Conservation (phyloP, 2,888 invertebrate genomes). For the Syritta pipiens region DNA sequence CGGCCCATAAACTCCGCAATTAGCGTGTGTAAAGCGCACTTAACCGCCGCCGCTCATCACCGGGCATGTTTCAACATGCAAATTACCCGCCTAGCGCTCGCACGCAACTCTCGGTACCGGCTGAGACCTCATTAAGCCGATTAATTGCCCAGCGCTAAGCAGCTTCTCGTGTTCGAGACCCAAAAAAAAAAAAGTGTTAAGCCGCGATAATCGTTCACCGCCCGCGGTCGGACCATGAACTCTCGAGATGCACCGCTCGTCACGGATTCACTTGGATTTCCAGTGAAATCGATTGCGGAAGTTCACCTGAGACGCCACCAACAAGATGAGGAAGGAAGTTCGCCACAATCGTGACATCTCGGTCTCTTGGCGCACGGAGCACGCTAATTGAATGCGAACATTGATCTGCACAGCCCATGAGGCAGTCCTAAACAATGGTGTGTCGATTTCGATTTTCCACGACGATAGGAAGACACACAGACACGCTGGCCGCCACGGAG, state of each 20-base stretch:
- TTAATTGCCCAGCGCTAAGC: constrained; percentile 6
- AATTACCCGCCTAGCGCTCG: neutral
- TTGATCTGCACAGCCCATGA: constrained; percentile 16
- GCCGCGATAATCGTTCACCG: too few relatives aligned
- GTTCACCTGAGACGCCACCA: neutral
- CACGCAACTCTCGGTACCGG: constrained; percentile 3
- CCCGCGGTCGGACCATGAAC: too few relatives aligned
- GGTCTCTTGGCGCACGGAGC: too few relatives aligned
- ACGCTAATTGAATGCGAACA: constrained; percentile 58
- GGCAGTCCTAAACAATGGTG: constrained; percentile 34
- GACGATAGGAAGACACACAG: constrained; percentile 31
- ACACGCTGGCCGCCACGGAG: neutral
- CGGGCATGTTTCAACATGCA: neutral
- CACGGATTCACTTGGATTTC: too few relatives aligned
- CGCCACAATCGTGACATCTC: constrained; percentile 17
- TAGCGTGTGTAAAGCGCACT: constrained; percentile 19
- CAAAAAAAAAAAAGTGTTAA: too few relatives aligned
- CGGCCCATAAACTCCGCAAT: too few relatives aligned
- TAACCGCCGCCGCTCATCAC: neutral
- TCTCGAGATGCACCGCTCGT: too few relatives aligned
- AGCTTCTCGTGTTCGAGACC: too few relatives aligned
- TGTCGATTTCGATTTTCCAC: constrained; percentile 42
- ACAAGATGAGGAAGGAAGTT: constrained; percentile 45
- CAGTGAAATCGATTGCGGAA: constrained; percentile 31
- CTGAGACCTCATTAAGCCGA: neutral